Percentiles rank a stretch among this genome's conserved stretches.
Conservation (phyloP, 2,113 vertebrate genomes). For the Lophotis ruficrista region DNA sequence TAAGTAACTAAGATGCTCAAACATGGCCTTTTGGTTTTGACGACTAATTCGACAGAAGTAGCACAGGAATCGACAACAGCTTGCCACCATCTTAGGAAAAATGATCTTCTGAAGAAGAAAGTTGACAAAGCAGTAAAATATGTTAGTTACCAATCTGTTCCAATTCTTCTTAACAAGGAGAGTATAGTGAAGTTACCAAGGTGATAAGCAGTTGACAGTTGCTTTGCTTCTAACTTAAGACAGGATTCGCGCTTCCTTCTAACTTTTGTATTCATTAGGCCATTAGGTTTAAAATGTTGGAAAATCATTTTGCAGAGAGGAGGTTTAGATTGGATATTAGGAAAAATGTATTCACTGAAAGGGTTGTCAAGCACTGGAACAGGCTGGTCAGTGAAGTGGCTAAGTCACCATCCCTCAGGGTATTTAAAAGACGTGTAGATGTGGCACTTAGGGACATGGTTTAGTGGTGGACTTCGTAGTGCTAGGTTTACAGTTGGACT, state of each 20-base stretch:
- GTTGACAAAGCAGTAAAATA: slow-evolving; percentile 46
- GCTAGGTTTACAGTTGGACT: background rate
- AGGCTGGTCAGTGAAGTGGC: background rate
- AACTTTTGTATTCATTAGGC: background rate
- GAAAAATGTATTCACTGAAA: background rate
- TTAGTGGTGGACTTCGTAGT: background rate
- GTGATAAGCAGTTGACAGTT: background rate
- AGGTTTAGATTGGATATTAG: background rate
- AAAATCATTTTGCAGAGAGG: background rate
- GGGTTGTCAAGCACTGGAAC: background rate
- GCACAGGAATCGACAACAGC: slow-evolving; percentile 97
- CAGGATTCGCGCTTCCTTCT: background rate
- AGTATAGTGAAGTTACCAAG: slow-evolving; percentile 9
- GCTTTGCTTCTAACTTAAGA: background rate
- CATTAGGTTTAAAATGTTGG: background rate
- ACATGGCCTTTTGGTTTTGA: slow-evolving; percentile 99
- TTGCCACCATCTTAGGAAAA: slow-evolving; percentile 99
- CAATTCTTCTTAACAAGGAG: background rate
- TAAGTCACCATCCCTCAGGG: background rate
- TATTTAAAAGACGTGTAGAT: background rate
- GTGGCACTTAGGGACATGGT: no score
- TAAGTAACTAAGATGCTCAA: slow-evolving; percentile 97
- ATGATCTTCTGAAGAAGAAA: slow-evolving; percentile 84
- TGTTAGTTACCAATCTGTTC: slow-evolving; percentile 64
- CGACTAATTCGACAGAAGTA: slow-evolving; percentile 99